Evolutionary conservation across 2,888 invertebrate species (phyloP), one percentile per base, ranked within the genome.

Genomic region (Hydriomena furcata): DNA sequence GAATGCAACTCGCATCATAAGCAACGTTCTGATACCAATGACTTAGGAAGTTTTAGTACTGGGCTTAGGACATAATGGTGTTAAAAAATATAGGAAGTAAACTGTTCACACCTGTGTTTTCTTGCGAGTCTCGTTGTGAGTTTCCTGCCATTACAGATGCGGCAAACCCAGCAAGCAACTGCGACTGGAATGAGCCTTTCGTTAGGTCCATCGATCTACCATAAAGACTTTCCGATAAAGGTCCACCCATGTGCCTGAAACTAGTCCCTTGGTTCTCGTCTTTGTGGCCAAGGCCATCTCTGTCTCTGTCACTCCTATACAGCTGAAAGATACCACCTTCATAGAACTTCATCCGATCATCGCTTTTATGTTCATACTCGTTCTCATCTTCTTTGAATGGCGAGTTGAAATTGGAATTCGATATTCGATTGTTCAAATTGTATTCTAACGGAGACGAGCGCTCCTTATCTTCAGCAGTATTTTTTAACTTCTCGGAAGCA

Each of bases 131-230:
- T 20, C 87, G 74, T 50, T 84, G 89, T 10, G 85, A 73, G 17
- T 60, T 81, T 1, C 87, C 84, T 27, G 88, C 87, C 49, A 90
- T 90, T 1, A 85, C 88, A 0, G 89, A 84, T 0, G 88, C 82
- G 3, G 75, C 82, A 49, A 90, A 87, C 0, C 88, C 87, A 23
- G 87, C 91, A 38, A 91, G 57, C 31, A 91, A 54, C 52, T 90
- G 90, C 0, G 85, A 82, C 60, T 88, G 90, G 45, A 91, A 85
- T 0, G 89, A 77, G 21, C 65, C 78, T 66, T 89, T 90, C 2
- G 85, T 76, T 41, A 91, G 56, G 57, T 91, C 85, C 84, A 90
- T 83, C 10, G 88, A 84, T 36, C 89, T 68, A 0, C 83, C 83
- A 44, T 89, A 90, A 23, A 91, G 78, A 57, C 79, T 80, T 4